Evolutionary conservation across 92 coral and sea anemone genomes (phyloP).

Genomic region (Muricea muricata): DNA sequence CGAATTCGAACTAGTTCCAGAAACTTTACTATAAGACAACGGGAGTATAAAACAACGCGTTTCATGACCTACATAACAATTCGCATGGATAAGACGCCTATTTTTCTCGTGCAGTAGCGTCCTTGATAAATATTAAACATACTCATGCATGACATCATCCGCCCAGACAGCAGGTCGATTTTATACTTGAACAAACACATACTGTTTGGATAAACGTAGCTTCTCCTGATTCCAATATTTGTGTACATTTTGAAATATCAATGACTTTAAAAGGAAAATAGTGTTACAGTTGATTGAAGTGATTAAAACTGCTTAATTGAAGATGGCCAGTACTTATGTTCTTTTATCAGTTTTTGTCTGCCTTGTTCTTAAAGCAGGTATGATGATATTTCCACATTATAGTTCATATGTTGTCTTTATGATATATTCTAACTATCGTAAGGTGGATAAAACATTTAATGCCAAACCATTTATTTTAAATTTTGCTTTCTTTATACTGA

Average conservation of each 20-base stretch:
- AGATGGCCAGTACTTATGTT: background rate
- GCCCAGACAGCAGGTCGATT: conserved; percentile 24
- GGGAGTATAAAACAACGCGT: too few relatives aligned
- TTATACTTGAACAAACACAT: conserved; percentile 27
- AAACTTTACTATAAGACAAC: too few relatives aligned
- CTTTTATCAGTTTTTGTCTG: background rate
- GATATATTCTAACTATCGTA: background rate
- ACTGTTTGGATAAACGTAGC: background rate
- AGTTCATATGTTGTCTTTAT: background rate
- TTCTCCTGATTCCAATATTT: background rate
- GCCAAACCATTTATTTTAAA: too few relatives aligned
- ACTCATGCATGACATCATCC: conserved; percentile 23
- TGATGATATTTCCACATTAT: background rate
- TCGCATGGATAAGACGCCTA: background rate
- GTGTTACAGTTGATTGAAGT: background rate
- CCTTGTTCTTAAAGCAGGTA: conserved; percentile 24
- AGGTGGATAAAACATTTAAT: too few relatives aligned
- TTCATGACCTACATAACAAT: too few relatives aligned
- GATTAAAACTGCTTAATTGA: background rate
- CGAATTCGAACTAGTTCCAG: too few relatives aligned
- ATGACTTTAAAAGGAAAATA: background rate
- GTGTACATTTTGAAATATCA: background rate
- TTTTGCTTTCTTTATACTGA: background rate
- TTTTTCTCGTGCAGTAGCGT: background rate
- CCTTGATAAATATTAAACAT: background rate